Evolutionary conservation across 1,140 invertebrate genomes (phyloP).

Genomic region (Leptopilina clavipes): DNA sequence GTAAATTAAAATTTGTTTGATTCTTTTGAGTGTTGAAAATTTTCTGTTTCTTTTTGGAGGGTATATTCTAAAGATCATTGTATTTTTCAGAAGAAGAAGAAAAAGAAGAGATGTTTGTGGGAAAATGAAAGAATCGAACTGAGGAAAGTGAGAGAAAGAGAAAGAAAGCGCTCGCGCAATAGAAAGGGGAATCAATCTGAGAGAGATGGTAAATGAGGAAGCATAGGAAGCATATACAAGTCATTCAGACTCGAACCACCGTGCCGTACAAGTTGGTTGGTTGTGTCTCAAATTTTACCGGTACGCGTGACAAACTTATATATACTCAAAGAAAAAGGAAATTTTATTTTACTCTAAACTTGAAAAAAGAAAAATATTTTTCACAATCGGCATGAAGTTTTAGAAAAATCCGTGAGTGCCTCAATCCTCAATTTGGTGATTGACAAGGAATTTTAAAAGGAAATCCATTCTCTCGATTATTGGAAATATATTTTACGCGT

Average conservation of each 20-base stretch:
- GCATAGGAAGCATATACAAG: constrained; percentile 49
- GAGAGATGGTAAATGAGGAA: constrained; percentile 38
- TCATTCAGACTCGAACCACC: constrained; percentile 62
- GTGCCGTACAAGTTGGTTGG: constrained; percentile 52
- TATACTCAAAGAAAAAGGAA: constrained; percentile 39
- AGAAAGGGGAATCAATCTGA: constrained; percentile 6
- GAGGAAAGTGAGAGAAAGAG: constrained; percentile 40
- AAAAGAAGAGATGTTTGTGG: background rate
- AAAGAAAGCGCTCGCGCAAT: constrained; percentile 28
- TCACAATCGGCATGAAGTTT: constrained; percentile 1
- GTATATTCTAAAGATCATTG: constrained; percentile 6
- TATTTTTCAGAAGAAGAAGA: background rate
- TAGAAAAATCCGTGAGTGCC: constrained; percentile 31
- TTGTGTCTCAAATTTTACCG: constrained; percentile 50
- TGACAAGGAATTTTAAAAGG: background rate
- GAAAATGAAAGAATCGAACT: constrained; percentile 34
- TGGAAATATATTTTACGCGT: background rate
- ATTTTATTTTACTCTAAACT: background rate
- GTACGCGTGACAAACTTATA: constrained; percentile 44
- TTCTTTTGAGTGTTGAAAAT: too few species aligned
- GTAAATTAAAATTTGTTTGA: too few species aligned
- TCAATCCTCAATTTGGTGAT: constrained; percentile 20
- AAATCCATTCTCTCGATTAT: background rate
- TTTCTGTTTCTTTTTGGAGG: too few species aligned
- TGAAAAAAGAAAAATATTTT: background rate